phyloP scores from a whole-genome alignment of 2,888 invertebrate species.

The Phaedon cochleariae region DNA sequence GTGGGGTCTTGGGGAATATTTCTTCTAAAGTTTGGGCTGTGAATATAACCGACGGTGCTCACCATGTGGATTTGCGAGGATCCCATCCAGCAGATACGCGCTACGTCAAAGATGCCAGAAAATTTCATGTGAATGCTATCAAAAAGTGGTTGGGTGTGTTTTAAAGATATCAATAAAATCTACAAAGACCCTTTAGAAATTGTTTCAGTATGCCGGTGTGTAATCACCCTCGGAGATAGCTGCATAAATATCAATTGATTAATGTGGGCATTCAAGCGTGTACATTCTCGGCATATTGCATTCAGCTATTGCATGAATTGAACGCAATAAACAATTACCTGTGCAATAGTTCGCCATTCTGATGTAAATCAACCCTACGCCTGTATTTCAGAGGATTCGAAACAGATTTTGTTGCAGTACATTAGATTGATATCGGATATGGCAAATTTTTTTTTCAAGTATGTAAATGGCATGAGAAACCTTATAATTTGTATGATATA shows the following conservation, averaged over 20 bases:
- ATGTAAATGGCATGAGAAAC: too few relatives aligned
- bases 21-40: conserved; percentile 74
- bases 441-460: too few relatives aligned
- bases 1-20: conserved; percentile 77
- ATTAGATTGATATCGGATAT: too few relatives aligned
- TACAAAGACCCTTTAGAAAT: background rate
- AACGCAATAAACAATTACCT: conserved; percentile 56
- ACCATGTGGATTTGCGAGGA: conserved; percentile 83
- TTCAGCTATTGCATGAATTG: conserved; percentile 60
- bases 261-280: conserved; percentile 60
- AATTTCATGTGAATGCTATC: conserved; percentile 70
- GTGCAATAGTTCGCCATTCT: conserved; percentile 38
- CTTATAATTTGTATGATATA: too few relatives aligned
- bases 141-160: conserved; percentile 65
- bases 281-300: conserved; percentile 62
- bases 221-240: too few relatives aligned
- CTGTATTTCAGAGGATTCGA: too few relatives aligned
- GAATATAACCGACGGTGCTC: conserved; percentile 83
- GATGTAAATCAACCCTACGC: conserved; percentile 32
- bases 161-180: conserved; percentile 7
- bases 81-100: conserved; percentile 71
- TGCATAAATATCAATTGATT: conserved; percentile 61
- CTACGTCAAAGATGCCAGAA: conserved; percentile 71
- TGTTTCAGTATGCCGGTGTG: too few relatives aligned
- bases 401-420: background rate